Conservation (phyloP, 1,140 invertebrate genomes). For the Philopotamus ludificatus region DNA sequence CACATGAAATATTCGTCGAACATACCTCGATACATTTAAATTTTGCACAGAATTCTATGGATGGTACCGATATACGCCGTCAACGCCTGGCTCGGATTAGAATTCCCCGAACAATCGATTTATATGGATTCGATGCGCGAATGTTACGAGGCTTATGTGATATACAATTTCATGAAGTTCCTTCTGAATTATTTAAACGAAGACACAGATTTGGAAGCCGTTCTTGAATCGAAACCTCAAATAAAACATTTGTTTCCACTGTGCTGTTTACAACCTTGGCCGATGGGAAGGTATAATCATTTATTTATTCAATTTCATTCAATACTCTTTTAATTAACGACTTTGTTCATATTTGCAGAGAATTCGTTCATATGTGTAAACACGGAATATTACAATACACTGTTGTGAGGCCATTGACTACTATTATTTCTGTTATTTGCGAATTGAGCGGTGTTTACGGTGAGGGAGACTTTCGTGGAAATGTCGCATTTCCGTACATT, state of each 20-base stretch:
- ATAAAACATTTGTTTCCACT: slow-evolving; percentile 82
- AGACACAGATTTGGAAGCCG: slow-evolving; percentile 76
- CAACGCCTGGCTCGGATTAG: slow-evolving; percentile 85
- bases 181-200: slow-evolving; percentile 87
- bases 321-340: too few species aligned
- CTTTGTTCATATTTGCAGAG: slow-evolving; percentile 56
- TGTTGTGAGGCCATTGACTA: slow-evolving; percentile 83
- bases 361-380: slow-evolving; percentile 92
- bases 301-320: neutral
- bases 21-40: neutral
- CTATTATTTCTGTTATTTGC: slow-evolving; percentile 86
- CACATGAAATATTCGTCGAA: neutral
- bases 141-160: slow-evolving; percentile 96
- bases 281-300: slow-evolving; percentile 71
- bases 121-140: slow-evolving; percentile 91
- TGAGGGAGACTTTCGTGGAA: slow-evolving; percentile 83
- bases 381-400: slow-evolving; percentile 96
- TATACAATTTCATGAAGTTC: slow-evolving; percentile 97
- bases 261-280: slow-evolving; percentile 81
- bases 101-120: slow-evolving; percentile 81
- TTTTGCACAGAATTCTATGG: slow-evolving; percentile 84
- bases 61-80: slow-evolving; percentile 97
- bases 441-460: slow-evolving; percentile 83
- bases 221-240: slow-evolving; percentile 80
- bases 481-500: slow-evolving; percentile 87